phyloP scores from a whole-genome alignment of 2,888 invertebrate genomes.

The Heliconius aoede region DNA sequence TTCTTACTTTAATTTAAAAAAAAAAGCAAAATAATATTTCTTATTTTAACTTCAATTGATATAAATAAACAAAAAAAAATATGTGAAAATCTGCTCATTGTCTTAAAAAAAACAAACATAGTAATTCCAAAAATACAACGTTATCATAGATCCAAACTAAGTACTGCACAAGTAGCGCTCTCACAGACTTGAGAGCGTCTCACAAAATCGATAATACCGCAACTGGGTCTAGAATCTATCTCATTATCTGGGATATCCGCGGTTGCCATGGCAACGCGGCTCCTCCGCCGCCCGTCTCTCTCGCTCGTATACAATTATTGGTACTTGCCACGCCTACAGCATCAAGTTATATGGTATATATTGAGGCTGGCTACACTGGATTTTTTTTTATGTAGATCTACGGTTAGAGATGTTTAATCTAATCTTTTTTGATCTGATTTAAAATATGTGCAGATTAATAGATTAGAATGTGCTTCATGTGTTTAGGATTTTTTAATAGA shows the following conservation, averaged over 20 bases:
- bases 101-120: too few relatives aligned
- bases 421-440: too few relatives aligned
- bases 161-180: too few relatives aligned
- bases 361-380: conserved; percentile 29
- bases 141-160: background rate
- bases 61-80: too few relatives aligned
- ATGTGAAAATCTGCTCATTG: too few relatives aligned
- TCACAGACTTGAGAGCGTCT: conserved; percentile 1
- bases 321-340: conserved; percentile 40
- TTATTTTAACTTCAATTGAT: too few relatives aligned
- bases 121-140: too few relatives aligned
- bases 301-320: conserved; percentile 37
- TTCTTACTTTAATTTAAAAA: too few relatives aligned
- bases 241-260: conserved; percentile 41
- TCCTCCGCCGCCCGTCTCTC: conserved; percentile 40
- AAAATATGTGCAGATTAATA: background rate
- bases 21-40: too few relatives aligned
- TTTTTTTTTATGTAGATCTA: conserved; percentile 22
- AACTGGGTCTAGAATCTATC: conserved; percentile 23
- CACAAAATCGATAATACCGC: conserved; percentile 21
- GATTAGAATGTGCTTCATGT: too few relatives aligned
- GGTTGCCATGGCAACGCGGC: conserved; percentile 57
- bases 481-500: too few relatives aligned
- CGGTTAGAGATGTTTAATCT: conserved; percentile 6
- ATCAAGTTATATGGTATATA: conserved; percentile 44